Evolutionary conservation across 1,140 invertebrate genomes (phyloP).

Genomic region (Sesamia nonagrioides): DNA sequence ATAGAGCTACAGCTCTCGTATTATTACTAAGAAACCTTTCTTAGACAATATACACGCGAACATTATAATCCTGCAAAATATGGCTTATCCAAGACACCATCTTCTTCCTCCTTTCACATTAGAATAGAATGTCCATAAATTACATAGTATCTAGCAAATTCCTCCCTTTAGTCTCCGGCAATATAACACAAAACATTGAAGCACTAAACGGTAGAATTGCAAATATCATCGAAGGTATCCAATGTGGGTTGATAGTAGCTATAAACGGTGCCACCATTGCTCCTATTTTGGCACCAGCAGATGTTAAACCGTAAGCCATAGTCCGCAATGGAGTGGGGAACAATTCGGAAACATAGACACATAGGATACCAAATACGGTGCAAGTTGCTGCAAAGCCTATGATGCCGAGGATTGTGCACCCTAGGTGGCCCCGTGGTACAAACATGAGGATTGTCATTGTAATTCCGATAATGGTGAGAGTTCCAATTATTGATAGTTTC

Average conservation of each 20-base stretch:
- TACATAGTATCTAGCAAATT: slow-evolving; percentile 33
- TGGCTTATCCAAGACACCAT: neutral
- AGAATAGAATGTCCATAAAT: neutral
- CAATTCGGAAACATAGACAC: slow-evolving; percentile 62
- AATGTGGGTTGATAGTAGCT: slow-evolving; percentile 41
- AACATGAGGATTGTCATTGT: slow-evolving; percentile 64
- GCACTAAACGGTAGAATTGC: slow-evolving; percentile 31
- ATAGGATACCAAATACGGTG: slow-evolving; percentile 55
- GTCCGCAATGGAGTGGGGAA: slow-evolving; percentile 69
- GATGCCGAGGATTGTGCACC: slow-evolving; percentile 53
- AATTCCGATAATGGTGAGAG: slow-evolving; percentile 48
- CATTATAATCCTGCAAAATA: neutral
- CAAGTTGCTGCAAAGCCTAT: slow-evolving; percentile 56
- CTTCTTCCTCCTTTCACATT: neutral
- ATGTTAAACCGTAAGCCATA: slow-evolving; percentile 63
- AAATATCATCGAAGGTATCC: slow-evolving; percentile 47
- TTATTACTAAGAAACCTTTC: neutral
- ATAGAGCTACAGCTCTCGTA: neutral
- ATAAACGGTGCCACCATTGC: slow-evolving; percentile 66
- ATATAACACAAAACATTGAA: slow-evolving; percentile 42
- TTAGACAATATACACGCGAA: slow-evolving; percentile 3
- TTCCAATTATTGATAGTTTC: slow-evolving; percentile 49
- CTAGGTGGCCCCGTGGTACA: slow-evolving; percentile 54
- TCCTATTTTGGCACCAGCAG: slow-evolving; percentile 64
- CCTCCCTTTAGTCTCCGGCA: slow-evolving; percentile 50